Conservation (phyloP, 2,888 invertebrate genomes). For the Caenorhabditis afra region DNA sequence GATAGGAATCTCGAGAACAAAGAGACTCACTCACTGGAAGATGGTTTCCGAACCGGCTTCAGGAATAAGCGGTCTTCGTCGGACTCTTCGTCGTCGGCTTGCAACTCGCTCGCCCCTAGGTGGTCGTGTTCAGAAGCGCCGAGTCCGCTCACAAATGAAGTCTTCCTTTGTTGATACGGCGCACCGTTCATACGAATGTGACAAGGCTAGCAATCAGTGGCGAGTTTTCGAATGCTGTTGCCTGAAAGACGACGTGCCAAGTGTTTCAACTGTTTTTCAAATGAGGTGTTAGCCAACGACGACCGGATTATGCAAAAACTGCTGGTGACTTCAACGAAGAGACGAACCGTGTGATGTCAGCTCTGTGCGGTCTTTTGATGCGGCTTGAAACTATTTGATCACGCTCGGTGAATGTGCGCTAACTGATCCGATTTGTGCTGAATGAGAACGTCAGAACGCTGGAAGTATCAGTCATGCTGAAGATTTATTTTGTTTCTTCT, state of each 20-base stretch:
- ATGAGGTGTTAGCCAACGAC: constrained; percentile 44
- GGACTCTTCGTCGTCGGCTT: constrained; percentile 51
- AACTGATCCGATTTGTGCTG: constrained; percentile 28
- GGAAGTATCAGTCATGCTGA: neutral
- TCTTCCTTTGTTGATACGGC: constrained; percentile 45
- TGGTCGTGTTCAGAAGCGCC: constrained; percentile 45
- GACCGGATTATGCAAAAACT: constrained; percentile 44
- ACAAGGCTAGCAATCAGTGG: neutral
- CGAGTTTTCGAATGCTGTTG: constrained; percentile 27
- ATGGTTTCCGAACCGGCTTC: constrained; percentile 18
- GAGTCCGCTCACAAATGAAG: constrained; percentile 38
- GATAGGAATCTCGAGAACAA: neutral
- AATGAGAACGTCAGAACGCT: neutral
- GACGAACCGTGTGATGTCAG: constrained; percentile 53
- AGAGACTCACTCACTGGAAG: constrained; percentile 19
- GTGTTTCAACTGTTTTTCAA: constrained; percentile 54
- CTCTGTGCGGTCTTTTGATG: constrained; percentile 33
- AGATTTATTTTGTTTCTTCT: no score
- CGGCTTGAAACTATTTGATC: constrained; percentile 54
- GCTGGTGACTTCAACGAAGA: constrained; percentile 18
- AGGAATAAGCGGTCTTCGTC: constrained; percentile 35
- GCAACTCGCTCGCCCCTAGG: constrained; percentile 21
- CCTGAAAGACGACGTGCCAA: constrained; percentile 25
- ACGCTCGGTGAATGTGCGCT: constrained; percentile 37
- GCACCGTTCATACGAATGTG: constrained; percentile 51